Base-by-base conservation (phyloP, 2,888 invertebrate species). In the Leucoma salicis region DNA sequence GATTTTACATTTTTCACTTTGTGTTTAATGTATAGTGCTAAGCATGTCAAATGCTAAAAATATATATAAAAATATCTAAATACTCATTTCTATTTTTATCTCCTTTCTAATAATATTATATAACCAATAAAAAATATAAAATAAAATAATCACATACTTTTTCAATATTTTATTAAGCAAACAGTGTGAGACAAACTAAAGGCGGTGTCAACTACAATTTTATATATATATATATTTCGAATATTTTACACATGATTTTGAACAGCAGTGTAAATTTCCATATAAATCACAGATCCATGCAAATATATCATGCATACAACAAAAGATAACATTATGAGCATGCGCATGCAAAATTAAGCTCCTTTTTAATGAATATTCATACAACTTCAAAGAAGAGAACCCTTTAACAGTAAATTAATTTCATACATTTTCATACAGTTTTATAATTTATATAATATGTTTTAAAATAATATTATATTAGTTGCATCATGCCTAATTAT, bases 141-240 rank as follows among this genome's bases (percentile, higher is more conserved):
- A 39, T 35, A 35, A 41, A 41, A 57, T 28, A 42, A 39, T 42
- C 33, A 45, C 33, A 61, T 66, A 51, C 53, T 57, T 66, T 70
- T 37, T 43, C 61, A 61, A 60, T 47, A 46, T 41, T 72, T 72
- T 72, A 73, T 65, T 73, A 58, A 63, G 61, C 68, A 70, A 66
- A 65, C 65, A 61, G 40, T 45, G 68, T 68, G 68, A 63, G 33
- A 56, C 45, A 64, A 57, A 62, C 61, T 63, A 56, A 60, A 53
- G 57, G 64, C 66, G 42, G 58, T 63, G 65, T 54, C 53, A 59
- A 48, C 38, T 44, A 40, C 27, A 57, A 58, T 43, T 48, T 51
- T 35, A 41, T 35, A 14, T 41, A 7, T 27, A 32, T 45, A 44
- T 49, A 47, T 47, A 53, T 44, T 43, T 21, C 37, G 33, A 29